phyloP scores from a whole-genome alignment of 2,888 invertebrate genomes.

The Noctua comes region DNA sequence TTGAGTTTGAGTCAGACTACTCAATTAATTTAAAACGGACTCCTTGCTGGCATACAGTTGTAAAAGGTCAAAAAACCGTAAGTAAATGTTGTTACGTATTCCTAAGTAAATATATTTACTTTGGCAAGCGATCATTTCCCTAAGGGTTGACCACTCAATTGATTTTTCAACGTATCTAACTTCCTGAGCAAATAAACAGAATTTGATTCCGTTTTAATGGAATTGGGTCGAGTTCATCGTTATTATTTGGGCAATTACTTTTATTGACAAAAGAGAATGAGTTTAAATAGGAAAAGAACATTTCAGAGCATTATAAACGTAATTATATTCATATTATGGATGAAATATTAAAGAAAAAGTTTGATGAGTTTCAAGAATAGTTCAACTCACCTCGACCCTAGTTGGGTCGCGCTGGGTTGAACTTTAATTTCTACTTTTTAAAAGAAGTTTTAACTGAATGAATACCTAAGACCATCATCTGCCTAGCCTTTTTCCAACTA shows the following conservation, averaged over 20 bases:
- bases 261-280: slow-evolving; percentile 15
- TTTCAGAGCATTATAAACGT: not conserved
- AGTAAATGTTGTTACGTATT: slow-evolving; percentile 51
- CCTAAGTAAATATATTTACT: slow-evolving; percentile 59
- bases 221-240: slow-evolving; percentile 18
- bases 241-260: slow-evolving; percentile 29
- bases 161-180: slow-evolving; percentile 57
- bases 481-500: no score
- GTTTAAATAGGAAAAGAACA: not conserved
- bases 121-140: slow-evolving; percentile 59
- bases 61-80: slow-evolving; percentile 44
- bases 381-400: no score
- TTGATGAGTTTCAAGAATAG: no score
- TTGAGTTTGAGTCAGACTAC: not conserved
- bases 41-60: not conserved
- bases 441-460: not conserved
- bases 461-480: no score
- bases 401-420: not conserved
- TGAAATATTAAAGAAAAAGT: no score
- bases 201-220: slow-evolving; percentile 48
- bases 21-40: slow-evolving; percentile 28
- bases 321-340: not conserved
- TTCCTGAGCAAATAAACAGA: slow-evolving; percentile 55
- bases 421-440: not conserved
- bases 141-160: slow-evolving; percentile 56